Evolutionary conservation across 2,797 vertebrate genomes (phyloP).

Genomic region (Anguilla pacifica): DNA sequence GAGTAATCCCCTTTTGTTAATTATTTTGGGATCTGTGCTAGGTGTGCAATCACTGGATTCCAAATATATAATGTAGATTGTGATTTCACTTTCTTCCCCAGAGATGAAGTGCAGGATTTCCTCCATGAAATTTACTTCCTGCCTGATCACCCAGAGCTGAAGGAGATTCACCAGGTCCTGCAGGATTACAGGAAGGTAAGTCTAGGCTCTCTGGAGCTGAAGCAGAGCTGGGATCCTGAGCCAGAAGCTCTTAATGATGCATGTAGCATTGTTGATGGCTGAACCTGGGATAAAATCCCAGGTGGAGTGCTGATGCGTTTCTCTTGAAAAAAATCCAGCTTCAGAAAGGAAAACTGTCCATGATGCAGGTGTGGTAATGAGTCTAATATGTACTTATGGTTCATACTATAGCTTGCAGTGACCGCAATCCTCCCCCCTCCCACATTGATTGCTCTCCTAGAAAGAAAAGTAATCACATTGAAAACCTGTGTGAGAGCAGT

Average conservation of each 20-base stretch:
- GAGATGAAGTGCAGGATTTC: conserved; percentile 90
- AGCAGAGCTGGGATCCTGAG: not conserved
- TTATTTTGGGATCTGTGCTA: not conserved
- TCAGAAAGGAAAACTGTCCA: not conserved
- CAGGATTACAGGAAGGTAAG: conserved; percentile 94
- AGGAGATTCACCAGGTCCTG: conserved; percentile 88
- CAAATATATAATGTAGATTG: not conserved
- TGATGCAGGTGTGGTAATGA: not conserved
- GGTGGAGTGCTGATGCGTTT: not conserved
- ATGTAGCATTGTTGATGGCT: not conserved
- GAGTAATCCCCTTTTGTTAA: not conserved
- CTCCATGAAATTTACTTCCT: conserved; percentile 99
- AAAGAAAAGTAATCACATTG: not conserved
- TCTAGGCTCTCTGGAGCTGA: not conserved
- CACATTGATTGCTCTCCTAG: not conserved
- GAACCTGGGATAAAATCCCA: not conserved
- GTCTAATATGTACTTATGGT: not conserved
- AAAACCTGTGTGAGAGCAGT: not conserved
- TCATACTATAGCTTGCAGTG: not conserved
- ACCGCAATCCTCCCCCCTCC: not conserved
- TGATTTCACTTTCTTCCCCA: conserved; percentile 54
- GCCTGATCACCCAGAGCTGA: conserved; percentile 90
- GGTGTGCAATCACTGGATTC: not conserved
- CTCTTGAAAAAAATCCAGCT: not conserved
- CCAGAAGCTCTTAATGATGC: not conserved